Percentiles rank a stretch among this genome's conserved stretches.
Evolutionary conservation across 2,797 vertebrate species (phyloP).

Genomic region (Premnoplex brunnescens): DNA sequence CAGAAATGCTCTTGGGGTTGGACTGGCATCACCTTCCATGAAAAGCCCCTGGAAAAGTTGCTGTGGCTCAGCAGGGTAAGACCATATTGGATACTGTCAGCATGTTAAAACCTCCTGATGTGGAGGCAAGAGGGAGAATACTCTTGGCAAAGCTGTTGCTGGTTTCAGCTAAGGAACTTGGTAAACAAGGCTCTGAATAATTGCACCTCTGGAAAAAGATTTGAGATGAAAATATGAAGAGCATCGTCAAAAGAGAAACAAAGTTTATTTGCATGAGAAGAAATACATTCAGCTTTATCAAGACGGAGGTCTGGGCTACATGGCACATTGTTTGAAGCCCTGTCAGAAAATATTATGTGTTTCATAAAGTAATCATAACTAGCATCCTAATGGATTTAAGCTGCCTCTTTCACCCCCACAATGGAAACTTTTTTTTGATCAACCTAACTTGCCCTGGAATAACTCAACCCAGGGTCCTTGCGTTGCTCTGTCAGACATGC

Average conservation of each 20-base stretch:
- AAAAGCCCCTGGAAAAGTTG: neutral
- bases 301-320: neutral
- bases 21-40: neutral
- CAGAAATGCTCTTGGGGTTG: neutral
- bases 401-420: neutral
- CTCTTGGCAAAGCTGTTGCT: conserved; percentile 25
- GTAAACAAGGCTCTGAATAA: conserved; percentile 60
- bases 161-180: conserved; percentile 39
- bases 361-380: conserved; percentile 44
- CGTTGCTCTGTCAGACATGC: neutral
- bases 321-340: neutral
- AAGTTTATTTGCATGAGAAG: conserved; percentile 29
- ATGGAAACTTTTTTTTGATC: neutral
- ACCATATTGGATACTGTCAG: neutral
- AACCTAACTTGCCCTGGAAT: neutral
- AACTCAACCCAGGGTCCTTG: neutral
- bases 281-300: neutral
- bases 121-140: neutral
- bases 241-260: conserved; percentile 26
- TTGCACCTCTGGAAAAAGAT: conserved; percentile 40
- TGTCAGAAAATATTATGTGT: conserved; percentile 34
- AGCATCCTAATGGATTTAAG: conserved; percentile 6
- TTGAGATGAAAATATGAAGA: conserved; percentile 43
- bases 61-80: neutral
- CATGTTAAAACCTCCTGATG: neutral